Base-by-base conservation (phyloP, 2,888 invertebrate genomes). In the Idaea biselata region DNA sequence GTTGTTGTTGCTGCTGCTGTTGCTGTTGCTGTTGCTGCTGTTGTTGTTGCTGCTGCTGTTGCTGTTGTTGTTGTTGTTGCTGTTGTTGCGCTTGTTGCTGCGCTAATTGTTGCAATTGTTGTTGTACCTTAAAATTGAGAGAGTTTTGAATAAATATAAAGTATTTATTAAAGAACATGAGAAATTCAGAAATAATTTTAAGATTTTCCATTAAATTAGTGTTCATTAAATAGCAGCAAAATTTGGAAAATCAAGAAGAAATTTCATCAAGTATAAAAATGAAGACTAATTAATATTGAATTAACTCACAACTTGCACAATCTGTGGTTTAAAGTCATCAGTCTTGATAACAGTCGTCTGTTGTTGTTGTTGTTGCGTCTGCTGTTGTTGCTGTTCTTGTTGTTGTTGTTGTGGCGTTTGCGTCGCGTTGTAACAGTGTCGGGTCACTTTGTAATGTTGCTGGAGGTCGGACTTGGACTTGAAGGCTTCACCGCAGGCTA, bases 401-500 rank as follows among this genome's bases (percentile, higher is more conserved):
- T 71, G 69, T 63, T 86, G 74, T 70, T 91, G 68, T 11, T 70
- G 69, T 18, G 77, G 85, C n/a, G 62, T 31, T 75, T 25, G 70
- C 61, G 63, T 75, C 73, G 58, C 73, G 73, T 33, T 71, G 56
- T 83, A 67, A 69, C 91, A 91, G 62, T 93, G 92, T 75, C 94
- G 92, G 64, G 93, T 91, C 55, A 93, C 83, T 77, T 94, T 94
- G 74, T 93, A 93, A 80, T 96, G 96, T 72, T 95, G 94, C 71
- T 94, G 94, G 69, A 96, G 84, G 69, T 96, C 96, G 17, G 93
- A 88, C 80, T 96, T 96, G 72, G 94, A 93, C 73, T 95, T 95
- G 84, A 96, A 96, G 16, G 96, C 95, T 83, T 96, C 96, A 18
- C 96, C 96, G 76, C 96, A 96, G 70, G 95, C 95, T 60, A 95